phyloP scores from a whole-genome alignment of 1,140 invertebrate genomes.

The Brachystomella parvula region DNA sequence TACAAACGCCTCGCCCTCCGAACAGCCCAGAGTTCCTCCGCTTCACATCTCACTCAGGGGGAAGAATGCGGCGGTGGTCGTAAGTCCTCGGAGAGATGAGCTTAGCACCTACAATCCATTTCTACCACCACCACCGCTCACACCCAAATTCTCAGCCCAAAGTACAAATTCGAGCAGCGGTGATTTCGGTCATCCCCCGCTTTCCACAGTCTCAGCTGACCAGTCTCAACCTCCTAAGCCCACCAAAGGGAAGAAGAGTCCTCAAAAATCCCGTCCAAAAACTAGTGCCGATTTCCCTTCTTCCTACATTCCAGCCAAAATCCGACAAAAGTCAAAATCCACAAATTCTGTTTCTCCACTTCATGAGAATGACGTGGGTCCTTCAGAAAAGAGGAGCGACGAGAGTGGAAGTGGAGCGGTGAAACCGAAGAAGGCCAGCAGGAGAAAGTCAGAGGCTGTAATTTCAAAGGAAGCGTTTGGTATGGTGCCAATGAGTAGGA shows the following conservation, averaged over 20 bases:
- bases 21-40: slow-evolving; percentile 74
- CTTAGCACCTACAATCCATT: background rate
- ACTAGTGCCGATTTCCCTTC: background rate
- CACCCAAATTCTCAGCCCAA: background rate
- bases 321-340: background rate
- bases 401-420: too few relatives aligned
- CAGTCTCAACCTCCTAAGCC: background rate
- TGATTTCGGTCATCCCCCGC: background rate
- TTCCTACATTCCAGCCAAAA: background rate
- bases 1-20: slow-evolving; percentile 34
- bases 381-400: too few relatives aligned
- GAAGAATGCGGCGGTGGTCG: slow-evolving; percentile 76
- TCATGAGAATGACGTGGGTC: too few relatives aligned
- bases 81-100: slow-evolving; percentile 64
- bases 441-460: slow-evolving; percentile 1
- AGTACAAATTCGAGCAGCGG: slow-evolving; percentile 2
- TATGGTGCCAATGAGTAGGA: background rate
- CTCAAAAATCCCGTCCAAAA: slow-evolving; percentile 3
- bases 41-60: slow-evolving; percentile 79
- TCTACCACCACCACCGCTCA: background rate
- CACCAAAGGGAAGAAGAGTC: background rate
- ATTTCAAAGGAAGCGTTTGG: too few relatives aligned
- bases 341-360: too few relatives aligned
- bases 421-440: background rate
- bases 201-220: background rate